Conservation (phyloP, 92 coral and sea anemone species). For the Paramuricea clavata region DNA sequence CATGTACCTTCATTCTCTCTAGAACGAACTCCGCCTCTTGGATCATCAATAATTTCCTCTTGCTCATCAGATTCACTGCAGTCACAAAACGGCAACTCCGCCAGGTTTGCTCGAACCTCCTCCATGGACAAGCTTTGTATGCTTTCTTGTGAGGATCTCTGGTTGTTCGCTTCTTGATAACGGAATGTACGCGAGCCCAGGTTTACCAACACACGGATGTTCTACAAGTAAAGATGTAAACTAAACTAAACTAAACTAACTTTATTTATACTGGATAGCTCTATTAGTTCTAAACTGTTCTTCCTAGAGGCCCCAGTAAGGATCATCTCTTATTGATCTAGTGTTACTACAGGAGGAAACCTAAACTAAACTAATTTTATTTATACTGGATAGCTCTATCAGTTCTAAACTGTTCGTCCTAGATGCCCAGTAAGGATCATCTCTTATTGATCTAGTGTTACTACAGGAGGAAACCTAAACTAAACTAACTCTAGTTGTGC, state of each 20-base stretch:
- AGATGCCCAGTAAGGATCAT: too few species aligned
- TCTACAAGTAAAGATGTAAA: conserved; percentile 52
- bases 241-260: background rate
- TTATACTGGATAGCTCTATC: too few species aligned
- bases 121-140: conserved; percentile 81
- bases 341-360: too few species aligned
- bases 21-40: background rate
- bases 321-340: too few species aligned
- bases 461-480: too few species aligned
- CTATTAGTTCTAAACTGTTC: too few species aligned
- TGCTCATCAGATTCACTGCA: conserved; percentile 68
- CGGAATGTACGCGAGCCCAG: conserved; percentile 83
- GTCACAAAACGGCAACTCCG: conserved; percentile 79
- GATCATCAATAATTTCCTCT: conserved; percentile 33
- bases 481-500: background rate
- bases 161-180: conserved; percentile 85
- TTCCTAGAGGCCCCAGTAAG: too few species aligned
- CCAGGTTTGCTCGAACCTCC: conserved; percentile 76
- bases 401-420: too few species aligned
- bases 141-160: conserved; percentile 81
- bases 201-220: conserved; percentile 88
- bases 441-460: too few species aligned
- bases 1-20: background rate
- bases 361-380: too few species aligned
- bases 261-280: too few species aligned